Evolutionary conservation across 2,113 vertebrate species (phyloP).

Genomic region (Trogon melanurus): DNA sequence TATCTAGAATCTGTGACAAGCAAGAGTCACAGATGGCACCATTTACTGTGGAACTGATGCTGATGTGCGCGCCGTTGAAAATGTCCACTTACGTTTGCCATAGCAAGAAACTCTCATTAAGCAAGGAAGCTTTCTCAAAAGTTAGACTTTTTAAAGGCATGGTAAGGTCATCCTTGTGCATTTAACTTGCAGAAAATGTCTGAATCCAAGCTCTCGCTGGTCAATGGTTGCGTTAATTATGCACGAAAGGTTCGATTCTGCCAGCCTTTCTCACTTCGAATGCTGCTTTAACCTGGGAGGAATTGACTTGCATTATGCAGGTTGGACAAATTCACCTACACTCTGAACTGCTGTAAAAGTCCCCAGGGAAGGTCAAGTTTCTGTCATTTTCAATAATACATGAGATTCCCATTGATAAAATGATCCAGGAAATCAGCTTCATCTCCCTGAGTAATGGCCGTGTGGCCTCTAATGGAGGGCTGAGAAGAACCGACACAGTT

Average conservation of each 20-base stretch:
- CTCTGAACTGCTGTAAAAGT: slow-evolving; percentile 33
- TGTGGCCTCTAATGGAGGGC: neutral
- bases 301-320: slow-evolving; percentile 40
- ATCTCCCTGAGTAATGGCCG: neutral
- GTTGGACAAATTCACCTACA: slow-evolving; percentile 43
- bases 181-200: slow-evolving; percentile 5
- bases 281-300: slow-evolving; percentile 18
- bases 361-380: slow-evolving; percentile 58
- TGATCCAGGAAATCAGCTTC: slow-evolving; percentile 40
- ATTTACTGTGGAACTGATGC: neutral
- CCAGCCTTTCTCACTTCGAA: neutral
- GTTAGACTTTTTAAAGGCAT: neutral
- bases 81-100: neutral
- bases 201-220: neutral
- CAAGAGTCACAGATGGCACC: neutral
- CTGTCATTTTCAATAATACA: slow-evolving; percentile 68
- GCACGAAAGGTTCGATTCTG: slow-evolving; percentile 16
- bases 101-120: neutral
- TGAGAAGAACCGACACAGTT: neutral
- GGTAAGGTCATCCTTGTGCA: neutral
- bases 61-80: neutral
- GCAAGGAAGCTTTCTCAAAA: neutral
- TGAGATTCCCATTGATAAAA: slow-evolving; percentile 60
- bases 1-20: neutral
- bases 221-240: slow-evolving; percentile 55